Base-by-base conservation (phyloP, 1,140 invertebrate genomes). In the Eriocheir sinensis region DNA sequence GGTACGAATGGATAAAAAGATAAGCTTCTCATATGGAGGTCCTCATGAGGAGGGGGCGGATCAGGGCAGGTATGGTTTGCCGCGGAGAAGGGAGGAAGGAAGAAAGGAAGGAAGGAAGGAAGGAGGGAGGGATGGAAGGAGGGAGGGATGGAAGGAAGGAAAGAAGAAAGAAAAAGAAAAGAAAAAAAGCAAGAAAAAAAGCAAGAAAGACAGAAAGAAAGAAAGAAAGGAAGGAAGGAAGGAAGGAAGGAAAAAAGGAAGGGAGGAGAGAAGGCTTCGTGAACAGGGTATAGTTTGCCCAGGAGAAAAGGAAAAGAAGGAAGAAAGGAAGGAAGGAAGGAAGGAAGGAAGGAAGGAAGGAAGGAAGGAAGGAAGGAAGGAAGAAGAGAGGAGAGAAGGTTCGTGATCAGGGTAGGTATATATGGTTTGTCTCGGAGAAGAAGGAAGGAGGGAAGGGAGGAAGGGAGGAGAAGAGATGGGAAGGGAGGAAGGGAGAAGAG, bases 91-190 rank as follows among this genome's bases (percentile, higher is more conserved):
- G 30, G 81, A 34, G 32, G 30, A 30, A 34, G 32, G 30, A 30
- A 27, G 32, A 34, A 32, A 85, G 81, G 30, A 30, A 34, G 81
- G 34, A 32, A 34, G 81, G 34, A 32, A 85, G 81, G 34, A 9
- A 85, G 81, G 34, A 9, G 34, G 81, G 34, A 30, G 34, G 81
- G 12, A 32, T 12, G 81, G 12, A 32, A 27, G 81, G 12, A 32
- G 12, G 81, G 12, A 32, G 12, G 81, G 12, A 32, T 12, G 81
- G 12, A 32, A 85, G 81, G 34, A 32, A 85, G 81, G 34, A 32
- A 85, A 32, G 34, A 32, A 85, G 81, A 85, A 32, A 85, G 81
- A 85, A 32, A 85, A 32, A 85, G 81, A 85, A 32, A 85, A 32
- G 34, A 32, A 85, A 32, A 85, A 32, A 85, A 32, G 34, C 17